Evolutionary conservation across 2,888 invertebrate species (phyloP).

Genomic region (Quadroppia sp.): DNA sequence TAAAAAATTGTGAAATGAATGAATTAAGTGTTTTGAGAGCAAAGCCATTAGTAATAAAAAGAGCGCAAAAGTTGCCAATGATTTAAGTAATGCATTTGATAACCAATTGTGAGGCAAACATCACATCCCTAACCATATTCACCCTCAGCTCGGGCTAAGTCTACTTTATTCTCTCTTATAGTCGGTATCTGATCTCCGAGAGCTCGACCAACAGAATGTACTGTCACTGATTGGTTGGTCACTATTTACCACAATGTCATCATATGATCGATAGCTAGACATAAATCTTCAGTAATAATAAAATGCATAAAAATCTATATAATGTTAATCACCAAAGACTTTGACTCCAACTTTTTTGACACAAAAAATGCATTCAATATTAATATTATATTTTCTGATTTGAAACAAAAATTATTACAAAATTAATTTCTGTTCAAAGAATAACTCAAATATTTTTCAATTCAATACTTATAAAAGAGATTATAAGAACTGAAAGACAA

Average conservation of each 20-base stretch:
- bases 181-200: background rate
- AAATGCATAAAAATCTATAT: constrained; percentile 28
- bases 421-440: too few species aligned
- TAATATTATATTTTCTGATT: too few species aligned
- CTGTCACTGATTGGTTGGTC: constrained; percentile 32
- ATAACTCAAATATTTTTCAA: too few species aligned
- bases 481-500: too few species aligned
- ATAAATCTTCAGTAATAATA: constrained; percentile 30
- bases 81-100: constrained; percentile 34
- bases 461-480: too few species aligned
- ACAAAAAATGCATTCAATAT: too few species aligned
- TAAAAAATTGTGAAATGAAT: constrained; percentile 15
- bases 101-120: constrained; percentile 16
- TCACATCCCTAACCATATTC: constrained; percentile 21
- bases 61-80: constrained; percentile 23
- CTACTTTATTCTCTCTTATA: background rate
- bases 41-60: constrained; percentile 27
- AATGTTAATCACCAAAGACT: too few species aligned
- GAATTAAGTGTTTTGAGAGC: constrained; percentile 35
- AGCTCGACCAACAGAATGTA: background rate
- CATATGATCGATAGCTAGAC: constrained; percentile 23
- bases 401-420: too few species aligned
- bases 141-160: background rate
- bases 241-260: constrained; percentile 12
- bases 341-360: too few species aligned